phyloP scores from a whole-genome alignment of 2,888 invertebrate genomes.

The Drosophila quinaria region DNA sequence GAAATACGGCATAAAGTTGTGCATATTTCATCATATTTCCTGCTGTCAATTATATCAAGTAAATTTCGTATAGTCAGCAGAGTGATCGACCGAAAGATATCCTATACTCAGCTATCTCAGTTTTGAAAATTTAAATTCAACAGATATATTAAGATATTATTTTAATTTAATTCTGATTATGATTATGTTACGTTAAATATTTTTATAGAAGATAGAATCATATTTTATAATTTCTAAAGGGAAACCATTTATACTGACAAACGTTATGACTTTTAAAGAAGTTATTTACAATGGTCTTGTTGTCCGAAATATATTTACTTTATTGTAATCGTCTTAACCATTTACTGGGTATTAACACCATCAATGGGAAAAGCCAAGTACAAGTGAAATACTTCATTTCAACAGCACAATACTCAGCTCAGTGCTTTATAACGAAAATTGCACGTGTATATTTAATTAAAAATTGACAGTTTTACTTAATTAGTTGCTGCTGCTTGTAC shows the following conservation, averaged over 20 bases:
- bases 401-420: conserved; percentile 7
- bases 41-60: background rate
- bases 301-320: background rate
- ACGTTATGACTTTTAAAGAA: background rate
- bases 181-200: too few species aligned
- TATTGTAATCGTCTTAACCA: conserved; percentile 5
- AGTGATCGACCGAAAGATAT: background rate
- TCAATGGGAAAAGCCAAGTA: conserved; percentile 1
- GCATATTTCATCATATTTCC: conserved; percentile 38
- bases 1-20: conserved; percentile 40
- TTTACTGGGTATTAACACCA: conserved; percentile 13
- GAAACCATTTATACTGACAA: background rate
- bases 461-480: conserved; percentile 48
- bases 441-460: conserved; percentile 31
- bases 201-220: background rate
- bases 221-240: background rate
- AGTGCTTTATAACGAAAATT: conserved; percentile 1
- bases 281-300: too few species aligned
- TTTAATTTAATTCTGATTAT: background rate
- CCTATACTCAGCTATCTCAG: background rate
- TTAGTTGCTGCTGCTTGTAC: conserved; percentile 30
- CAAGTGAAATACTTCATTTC: conserved; percentile 9
- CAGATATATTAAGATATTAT: background rate
- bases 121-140: background rate
- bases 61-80: background rate